Conservation (phyloP, 2,797 vertebrate species). For the Zalophus californianus region DNA sequence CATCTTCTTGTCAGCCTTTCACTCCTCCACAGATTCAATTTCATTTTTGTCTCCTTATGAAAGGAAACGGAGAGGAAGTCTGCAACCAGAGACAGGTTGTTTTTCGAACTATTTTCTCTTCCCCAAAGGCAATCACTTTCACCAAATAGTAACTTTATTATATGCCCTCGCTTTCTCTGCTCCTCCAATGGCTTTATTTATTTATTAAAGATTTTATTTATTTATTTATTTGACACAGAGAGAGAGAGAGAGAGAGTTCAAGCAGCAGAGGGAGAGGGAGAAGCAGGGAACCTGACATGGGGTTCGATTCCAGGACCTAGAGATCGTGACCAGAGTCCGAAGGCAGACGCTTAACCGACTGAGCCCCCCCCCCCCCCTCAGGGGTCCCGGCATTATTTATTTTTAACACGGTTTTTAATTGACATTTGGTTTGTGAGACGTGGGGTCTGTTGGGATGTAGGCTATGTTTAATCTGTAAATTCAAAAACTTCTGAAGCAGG, state of each 20-base stretch:
- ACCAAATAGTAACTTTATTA: not conserved
- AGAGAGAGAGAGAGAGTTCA: no score
- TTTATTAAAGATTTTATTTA: no score
- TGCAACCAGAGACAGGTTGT: not conserved
- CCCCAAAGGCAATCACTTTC: not conserved
- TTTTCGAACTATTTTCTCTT: slow-evolving; percentile 11
- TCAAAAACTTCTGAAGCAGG: not conserved
- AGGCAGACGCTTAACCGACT: no score
- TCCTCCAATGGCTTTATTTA: not conserved
- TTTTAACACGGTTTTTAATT: not conserved
- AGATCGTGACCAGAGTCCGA: no score
- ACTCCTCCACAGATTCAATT: not conserved
- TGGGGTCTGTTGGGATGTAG: not conserved
- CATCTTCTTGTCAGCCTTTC: not conserved
- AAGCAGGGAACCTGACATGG: no score
- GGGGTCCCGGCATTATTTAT: not conserved
- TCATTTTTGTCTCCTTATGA: not conserved
- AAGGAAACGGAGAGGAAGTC: slow-evolving; percentile 6
- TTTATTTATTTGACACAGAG: no score
- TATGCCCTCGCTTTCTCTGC: not conserved
- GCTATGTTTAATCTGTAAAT: not conserved
- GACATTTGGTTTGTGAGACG: not conserved
- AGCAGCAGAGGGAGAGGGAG: no score
- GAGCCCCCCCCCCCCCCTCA: no score
- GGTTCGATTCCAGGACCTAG: no score